phyloP scores from a whole-genome alignment of 2,113 vertebrate species.

The Gymnarchus niloticus region DNA sequence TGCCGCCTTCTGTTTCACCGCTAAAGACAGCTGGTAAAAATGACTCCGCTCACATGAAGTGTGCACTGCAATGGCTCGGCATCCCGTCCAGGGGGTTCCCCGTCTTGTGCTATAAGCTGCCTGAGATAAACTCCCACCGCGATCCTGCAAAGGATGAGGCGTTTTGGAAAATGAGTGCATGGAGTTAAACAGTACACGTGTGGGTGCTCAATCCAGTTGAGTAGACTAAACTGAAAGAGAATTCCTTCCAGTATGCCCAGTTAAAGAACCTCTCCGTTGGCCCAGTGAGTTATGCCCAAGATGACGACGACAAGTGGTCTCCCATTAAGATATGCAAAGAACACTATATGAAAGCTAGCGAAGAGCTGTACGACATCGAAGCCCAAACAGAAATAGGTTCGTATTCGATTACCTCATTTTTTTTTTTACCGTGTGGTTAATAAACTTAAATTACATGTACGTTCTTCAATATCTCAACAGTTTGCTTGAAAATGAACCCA shows the following conservation, averaged over 20 bases:
- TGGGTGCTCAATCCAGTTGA: not conserved
- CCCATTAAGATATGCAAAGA: constrained; percentile 80
- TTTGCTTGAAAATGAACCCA: constrained; percentile 70
- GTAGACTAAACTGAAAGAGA: not conserved
- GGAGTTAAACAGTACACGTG: not conserved
- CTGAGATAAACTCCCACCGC: too few relatives aligned
- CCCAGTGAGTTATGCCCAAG: constrained; percentile 70
- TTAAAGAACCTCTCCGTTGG: constrained; percentile 76
- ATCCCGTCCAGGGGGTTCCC: too few relatives aligned
- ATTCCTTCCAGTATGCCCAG: constrained; percentile 69
- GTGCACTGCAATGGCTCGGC: too few relatives aligned
- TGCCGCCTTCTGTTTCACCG: not conserved
- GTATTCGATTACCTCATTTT: not conserved
- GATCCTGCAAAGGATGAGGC: not conserved
- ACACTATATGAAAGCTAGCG: constrained; percentile 68
- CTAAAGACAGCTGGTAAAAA: not conserved
- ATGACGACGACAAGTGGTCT: constrained; percentile 53
- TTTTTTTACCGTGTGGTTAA: not conserved
- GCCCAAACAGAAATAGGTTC: constrained; percentile 76
- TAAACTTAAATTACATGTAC: not conserved
- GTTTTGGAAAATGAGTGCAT: not conserved
- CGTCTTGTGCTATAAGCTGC: too few relatives aligned
- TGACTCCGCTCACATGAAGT: not conserved
- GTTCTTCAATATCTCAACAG: constrained; percentile 53
- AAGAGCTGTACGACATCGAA: constrained; percentile 68